Conservation (phyloP, 1,140 invertebrate species). For the Drosophila ambigua region DNA sequence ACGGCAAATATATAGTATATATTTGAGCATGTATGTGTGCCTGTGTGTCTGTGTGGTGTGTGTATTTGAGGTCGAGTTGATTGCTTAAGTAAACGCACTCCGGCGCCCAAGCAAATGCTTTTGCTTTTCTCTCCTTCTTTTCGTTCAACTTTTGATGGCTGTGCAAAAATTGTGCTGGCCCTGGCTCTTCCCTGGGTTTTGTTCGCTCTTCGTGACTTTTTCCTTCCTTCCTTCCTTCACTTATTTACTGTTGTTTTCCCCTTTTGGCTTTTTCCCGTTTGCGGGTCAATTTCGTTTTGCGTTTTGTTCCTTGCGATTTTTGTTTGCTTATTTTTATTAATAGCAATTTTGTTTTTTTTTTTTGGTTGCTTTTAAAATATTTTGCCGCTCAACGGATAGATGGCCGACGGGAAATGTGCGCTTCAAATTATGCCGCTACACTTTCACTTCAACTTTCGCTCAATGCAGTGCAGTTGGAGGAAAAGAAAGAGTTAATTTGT, state of each 20-base stretch:
- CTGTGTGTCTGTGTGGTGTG: slow-evolving; percentile 13
- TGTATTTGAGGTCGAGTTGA: slow-evolving; percentile 80
- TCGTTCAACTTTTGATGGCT: slow-evolving; percentile 69
- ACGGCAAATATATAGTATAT: slow-evolving; percentile 54
- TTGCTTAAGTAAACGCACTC: slow-evolving; percentile 82
- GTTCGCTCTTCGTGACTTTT: slow-evolving; percentile 42
- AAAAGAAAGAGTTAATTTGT: slow-evolving; percentile 45
- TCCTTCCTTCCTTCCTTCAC: slow-evolving; percentile 11
- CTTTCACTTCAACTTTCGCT: slow-evolving; percentile 7
- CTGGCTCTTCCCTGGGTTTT: slow-evolving; percentile 11
- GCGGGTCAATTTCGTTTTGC: slow-evolving; percentile 63
- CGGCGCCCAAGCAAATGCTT: slow-evolving; percentile 14
- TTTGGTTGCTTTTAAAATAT: slow-evolving; percentile 49
- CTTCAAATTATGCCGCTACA: slow-evolving; percentile 69
- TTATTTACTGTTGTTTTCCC: slow-evolving; percentile 23
- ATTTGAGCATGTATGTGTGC: background rate
- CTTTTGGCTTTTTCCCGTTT: slow-evolving; percentile 35
- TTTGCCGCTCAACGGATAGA: slow-evolving; percentile 18
- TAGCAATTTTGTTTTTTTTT: slow-evolving; percentile 53
- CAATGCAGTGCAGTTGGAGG: background rate
- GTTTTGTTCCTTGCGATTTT: slow-evolving; percentile 38
- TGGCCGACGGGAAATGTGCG: slow-evolving; percentile 55
- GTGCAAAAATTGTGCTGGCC: slow-evolving; percentile 42
- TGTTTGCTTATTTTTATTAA: slow-evolving; percentile 76
- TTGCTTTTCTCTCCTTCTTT: background rate